phyloP scores from a whole-genome alignment of 2,113 vertebrate species.

The Hucho hucho region DNA sequence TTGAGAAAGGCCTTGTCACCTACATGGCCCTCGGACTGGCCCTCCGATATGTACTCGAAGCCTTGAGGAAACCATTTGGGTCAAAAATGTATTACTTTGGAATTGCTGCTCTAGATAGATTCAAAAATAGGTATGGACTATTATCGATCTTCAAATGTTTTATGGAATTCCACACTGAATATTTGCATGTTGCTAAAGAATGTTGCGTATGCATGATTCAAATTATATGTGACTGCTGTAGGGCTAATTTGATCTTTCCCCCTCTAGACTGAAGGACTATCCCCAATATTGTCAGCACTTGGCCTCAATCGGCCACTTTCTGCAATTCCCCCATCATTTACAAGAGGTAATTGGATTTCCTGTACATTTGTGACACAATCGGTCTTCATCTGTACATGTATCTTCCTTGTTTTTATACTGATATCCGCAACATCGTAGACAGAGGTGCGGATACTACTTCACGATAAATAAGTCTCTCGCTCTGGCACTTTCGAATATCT shows the following conservation, averaged over 20 bases:
- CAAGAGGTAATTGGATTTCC: conserved; percentile 89
- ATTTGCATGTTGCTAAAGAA: conserved; percentile 2
- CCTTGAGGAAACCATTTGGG: conserved; percentile 95
- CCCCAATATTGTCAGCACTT: conserved; percentile 99
- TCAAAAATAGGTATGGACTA: conserved; percentile 94
- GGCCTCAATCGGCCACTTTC: conserved; percentile 98
- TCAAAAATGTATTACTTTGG: conserved; percentile 99
- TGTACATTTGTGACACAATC: conserved; percentile 31
- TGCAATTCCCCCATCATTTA: conserved; percentile 98
- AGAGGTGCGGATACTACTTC: not conserved
- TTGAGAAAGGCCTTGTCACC: conserved; percentile 98
- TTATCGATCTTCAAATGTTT: not conserved
- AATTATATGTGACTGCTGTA: not conserved
- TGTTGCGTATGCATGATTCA: not conserved
- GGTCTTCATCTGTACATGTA: not conserved
- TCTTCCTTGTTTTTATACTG: not conserved
- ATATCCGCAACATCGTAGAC: not conserved
- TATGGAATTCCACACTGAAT: not conserved
- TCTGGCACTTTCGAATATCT: conserved; percentile 62
- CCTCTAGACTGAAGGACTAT: conserved; percentile 94
- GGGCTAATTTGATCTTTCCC: not conserved
- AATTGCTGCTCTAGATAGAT: conserved; percentile 97
- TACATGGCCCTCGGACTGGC: conserved; percentile 98
- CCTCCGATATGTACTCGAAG: conserved; percentile 96
- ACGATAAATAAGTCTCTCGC: conserved; percentile 61